These are phyloP conservation scores for Pachypanchax playfairii DNA, from an alignment of 2,113 vertebrate species.

Conservation along the genomic window DNA sequence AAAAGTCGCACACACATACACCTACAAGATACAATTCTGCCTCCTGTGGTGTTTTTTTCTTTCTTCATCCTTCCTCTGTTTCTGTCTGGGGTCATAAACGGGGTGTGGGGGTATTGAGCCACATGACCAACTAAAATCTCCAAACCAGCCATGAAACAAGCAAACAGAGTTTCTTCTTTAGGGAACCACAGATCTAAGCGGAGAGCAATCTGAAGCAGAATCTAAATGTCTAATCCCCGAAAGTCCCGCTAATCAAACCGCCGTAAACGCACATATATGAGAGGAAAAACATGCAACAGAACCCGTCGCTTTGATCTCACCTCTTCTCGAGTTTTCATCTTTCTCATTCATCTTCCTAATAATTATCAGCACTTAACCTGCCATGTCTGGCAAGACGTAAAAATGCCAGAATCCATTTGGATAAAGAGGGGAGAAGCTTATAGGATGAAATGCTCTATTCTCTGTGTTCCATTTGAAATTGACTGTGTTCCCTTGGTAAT, in stretches of 20 bases:
- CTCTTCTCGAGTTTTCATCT: conserved; percentile 53
- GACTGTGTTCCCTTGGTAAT: conserved; percentile 58
- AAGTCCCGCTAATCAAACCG: conserved; percentile 60
- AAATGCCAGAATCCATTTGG: conserved; percentile 70
- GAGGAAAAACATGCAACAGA: conserved; percentile 42
- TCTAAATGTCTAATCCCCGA: conserved; percentile 44
- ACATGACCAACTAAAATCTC: conserved; percentile 72
- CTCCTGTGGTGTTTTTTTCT: conserved; percentile 40
- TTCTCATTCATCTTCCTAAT: conserved; percentile 59
- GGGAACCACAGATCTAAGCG: conserved; percentile 15
- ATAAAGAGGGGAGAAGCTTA: conserved; percentile 41
- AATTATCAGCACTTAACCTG: conserved; percentile 76
- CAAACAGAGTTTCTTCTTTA: conserved; percentile 30
- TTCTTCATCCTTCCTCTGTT: not conserved
- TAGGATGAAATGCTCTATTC: conserved; percentile 57
- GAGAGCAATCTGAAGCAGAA: conserved; percentile 10
- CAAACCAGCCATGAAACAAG: conserved; percentile 15
- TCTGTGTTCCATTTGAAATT: conserved; percentile 36
- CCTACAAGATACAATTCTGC: conserved; percentile 37
- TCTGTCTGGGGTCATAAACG: conserved; percentile 37
- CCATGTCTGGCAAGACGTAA: conserved; percentile 49
- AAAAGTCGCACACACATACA: conserved; percentile 38
- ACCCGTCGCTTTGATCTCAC: conserved; percentile 57
- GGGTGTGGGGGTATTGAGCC: conserved; percentile 34
- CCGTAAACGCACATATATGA: conserved; percentile 24